phyloP scores from a whole-genome alignment of 1,140 invertebrate species.

The Dendrolimus kikuchii region DNA sequence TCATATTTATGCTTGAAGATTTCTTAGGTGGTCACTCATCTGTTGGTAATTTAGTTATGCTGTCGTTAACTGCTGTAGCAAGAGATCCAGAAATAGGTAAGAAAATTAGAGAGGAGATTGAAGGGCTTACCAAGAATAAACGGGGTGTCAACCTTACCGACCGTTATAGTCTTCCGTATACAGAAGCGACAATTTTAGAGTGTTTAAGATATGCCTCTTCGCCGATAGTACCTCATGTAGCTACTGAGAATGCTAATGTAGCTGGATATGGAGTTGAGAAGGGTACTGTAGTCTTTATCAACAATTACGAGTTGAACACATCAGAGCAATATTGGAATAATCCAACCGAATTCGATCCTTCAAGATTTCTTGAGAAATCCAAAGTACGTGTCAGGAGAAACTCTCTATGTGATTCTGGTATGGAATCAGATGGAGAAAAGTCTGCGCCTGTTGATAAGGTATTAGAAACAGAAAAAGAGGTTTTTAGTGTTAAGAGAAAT shows the following conservation, averaged over 20 bases:
- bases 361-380: conserved; percentile 78
- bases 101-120: conserved; percentile 81
- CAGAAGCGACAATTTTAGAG: conserved; percentile 87
- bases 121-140: conserved; percentile 71
- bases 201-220: conserved; percentile 85
- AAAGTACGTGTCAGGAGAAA: conserved; percentile 62
- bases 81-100: conserved; percentile 76
- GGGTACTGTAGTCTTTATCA: conserved; percentile 89
- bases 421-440: conserved; percentile 66
- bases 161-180: conserved; percentile 82
- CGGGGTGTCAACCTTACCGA: conserved; percentile 78
- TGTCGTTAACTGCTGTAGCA: conserved; percentile 80
- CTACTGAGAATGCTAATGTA: conserved; percentile 82
- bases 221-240: conserved; percentile 92
- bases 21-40: conserved; percentile 92
- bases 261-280: conserved; percentile 83
- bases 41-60: conserved; percentile 86
- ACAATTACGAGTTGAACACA: conserved; percentile 90
- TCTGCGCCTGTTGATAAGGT: conserved; percentile 22
- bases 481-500: conserved; percentile 63
- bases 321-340: conserved; percentile 82
- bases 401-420: conserved; percentile 67
- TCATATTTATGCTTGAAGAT: conserved; percentile 88
- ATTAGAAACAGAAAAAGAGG: conserved; percentile 39
- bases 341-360: conserved; percentile 80